Evolutionary conservation across 2,888 invertebrate species (phyloP), one percentile per base, ranked within the genome.

Genomic region (Calameuta pallipes): DNA sequence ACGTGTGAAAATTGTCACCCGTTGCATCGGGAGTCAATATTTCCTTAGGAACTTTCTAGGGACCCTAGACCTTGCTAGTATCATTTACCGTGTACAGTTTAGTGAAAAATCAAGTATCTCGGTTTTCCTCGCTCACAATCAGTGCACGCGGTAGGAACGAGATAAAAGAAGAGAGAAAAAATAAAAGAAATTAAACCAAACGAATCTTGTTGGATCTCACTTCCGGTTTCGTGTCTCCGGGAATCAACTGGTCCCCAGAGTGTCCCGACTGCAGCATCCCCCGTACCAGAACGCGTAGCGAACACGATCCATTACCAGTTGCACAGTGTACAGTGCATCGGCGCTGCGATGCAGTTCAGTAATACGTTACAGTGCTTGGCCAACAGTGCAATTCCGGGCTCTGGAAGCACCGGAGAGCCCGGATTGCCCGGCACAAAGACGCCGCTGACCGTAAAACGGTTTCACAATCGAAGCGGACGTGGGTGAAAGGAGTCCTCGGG

Each of bases 401-500:
- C 9, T 56, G 56, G 56, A 56, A 23, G 56, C 56, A 56, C 56
- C 36, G 36, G 36, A 9, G 56, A 56, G 56, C 56, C 56, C 31
- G 71, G 71, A 71, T 71, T 71, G 71, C 33, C 71, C 33, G 71
- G 71, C 71, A 71, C 71, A 71, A 71, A 71, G 71, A 34, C 71
- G 33, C 74, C 73, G 73, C 78, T 79, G 79, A 83, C 79, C 80
- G 69, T 73, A 78, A 71, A 71, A 34, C 78, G 80, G 82, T 84
- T 83, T 83, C 82, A 81, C 86, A 82, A 83, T 84, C 82, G 77
- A 79, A 79, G 80, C 81, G 82, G 81, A 84, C 81, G 78, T 80
- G 75, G 41, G 68, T 33, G 36, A 71, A 71, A 71, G 71, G 71
- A 4, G 71, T 56, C 56, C 56, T 56, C 56, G 56, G 56, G 56